Evolutionary conservation across 2,113 vertebrate genomes (phyloP).

Genomic region (Monopterus albus): DNA sequence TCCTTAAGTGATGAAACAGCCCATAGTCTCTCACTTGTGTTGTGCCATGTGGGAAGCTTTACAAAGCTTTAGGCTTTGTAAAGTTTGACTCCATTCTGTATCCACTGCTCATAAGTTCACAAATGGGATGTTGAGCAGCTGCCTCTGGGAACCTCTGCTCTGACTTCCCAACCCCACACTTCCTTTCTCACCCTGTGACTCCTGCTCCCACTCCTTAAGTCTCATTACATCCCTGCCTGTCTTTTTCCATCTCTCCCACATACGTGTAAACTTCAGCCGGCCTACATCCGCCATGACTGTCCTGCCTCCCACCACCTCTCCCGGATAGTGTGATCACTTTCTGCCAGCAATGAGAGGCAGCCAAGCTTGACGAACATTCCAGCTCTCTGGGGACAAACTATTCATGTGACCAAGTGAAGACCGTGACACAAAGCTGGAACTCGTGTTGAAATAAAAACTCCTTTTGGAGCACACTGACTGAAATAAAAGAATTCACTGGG

Average conservation of each 20-base stretch:
- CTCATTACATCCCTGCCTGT: conserved; percentile 35
- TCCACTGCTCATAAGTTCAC: background rate
- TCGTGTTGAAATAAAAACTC: background rate
- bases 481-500: conserved; percentile 46
- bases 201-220: conserved; percentile 50
- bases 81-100: conserved; percentile 8
- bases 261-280: conserved; percentile 35
- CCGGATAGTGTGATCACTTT: conserved; percentile 4
- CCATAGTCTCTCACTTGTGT: background rate
- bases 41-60: conserved; percentile 31
- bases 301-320: conserved; percentile 34
- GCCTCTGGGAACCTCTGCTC: conserved; percentile 66
- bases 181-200: conserved; percentile 61
- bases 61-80: conserved; percentile 18
- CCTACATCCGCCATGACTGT: conserved; percentile 45
- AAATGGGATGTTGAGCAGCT: conserved; percentile 36
- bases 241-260: conserved; percentile 31
- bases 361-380: background rate
- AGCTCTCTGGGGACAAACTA: conserved; percentile 15
- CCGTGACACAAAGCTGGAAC: conserved; percentile 38
- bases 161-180: conserved; percentile 70
- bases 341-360: background rate
- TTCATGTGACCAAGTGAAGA: conserved; percentile 29
- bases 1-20: too few species aligned
- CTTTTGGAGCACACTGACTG: conserved; percentile 22